Conservation (phyloP, 2,113 vertebrate species). For the Micronycteris hirsuta region DNA sequence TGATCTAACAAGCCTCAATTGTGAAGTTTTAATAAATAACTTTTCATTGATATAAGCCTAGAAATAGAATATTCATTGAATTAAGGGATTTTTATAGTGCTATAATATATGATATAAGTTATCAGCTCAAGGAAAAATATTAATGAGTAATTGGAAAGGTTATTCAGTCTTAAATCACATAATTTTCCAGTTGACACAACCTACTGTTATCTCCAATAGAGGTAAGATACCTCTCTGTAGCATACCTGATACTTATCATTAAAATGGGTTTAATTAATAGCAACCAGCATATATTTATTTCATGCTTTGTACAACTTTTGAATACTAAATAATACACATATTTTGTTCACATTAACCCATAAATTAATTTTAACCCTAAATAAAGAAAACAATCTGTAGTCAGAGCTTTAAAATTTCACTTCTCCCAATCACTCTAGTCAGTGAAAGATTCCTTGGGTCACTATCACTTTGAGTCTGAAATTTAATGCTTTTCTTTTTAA, state of each 20-base stretch:
- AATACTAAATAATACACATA: background rate
- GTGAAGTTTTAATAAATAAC: background rate
- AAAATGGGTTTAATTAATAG: conserved; percentile 11
- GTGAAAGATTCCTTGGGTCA: background rate
- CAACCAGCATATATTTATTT: background rate
- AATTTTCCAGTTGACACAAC: conserved; percentile 20
- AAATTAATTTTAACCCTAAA: background rate
- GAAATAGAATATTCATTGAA: background rate
- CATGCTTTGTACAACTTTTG: background rate
- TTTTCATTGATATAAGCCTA: background rate
- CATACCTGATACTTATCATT: background rate
- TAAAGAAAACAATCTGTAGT: background rate
- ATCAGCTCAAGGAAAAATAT: background rate
- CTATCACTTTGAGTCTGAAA: background rate
- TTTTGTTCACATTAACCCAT: background rate
- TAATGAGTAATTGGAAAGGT: background rate
- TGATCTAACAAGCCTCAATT: background rate
- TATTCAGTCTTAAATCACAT: background rate
- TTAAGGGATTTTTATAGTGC: background rate
- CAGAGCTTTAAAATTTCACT: background rate
- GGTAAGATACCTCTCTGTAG: background rate
- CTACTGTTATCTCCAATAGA: background rate
- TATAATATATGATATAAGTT: background rate
- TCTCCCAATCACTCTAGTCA: background rate
- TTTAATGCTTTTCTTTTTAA: background rate